Conservation (phyloP, 1,140 invertebrate species). For the Myzus persicae region DNA sequence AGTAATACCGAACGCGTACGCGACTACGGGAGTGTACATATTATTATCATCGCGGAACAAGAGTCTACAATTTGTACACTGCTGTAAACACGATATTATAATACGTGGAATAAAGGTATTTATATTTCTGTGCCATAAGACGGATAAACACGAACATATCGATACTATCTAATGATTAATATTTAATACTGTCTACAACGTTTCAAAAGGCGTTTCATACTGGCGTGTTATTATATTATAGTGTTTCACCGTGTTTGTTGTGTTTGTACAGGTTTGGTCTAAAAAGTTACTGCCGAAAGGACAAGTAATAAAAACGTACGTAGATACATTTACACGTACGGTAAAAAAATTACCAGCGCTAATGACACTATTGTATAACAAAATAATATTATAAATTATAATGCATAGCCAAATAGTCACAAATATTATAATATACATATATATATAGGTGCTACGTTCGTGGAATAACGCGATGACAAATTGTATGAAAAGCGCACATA, state of each 20-base stretch:
- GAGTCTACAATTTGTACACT: not conserved
- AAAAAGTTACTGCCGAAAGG: not conserved
- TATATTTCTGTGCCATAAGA: not conserved
- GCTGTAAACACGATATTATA: not conserved
- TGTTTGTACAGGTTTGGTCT: conserved; percentile 17
- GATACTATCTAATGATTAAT: not conserved
- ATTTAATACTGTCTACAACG: not conserved
- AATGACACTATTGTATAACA: not conserved
- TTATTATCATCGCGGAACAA: not conserved
- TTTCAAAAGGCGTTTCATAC: not conserved
- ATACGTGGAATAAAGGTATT: conserved; percentile 1
- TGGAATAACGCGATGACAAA: not conserved
- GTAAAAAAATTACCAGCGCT: not conserved
- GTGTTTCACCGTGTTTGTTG: not conserved
- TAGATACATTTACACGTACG: not conserved
- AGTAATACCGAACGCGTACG: not conserved
- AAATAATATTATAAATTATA: not conserved
- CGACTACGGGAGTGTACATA: not conserved
- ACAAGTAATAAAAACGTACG: not conserved
- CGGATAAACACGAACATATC: not conserved
- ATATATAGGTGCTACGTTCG: not conserved
- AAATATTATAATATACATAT: too few relatives aligned
- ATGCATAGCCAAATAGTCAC: not conserved
- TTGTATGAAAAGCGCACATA: not conserved
- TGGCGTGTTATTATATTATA: not conserved